Evolutionary conservation across 2,113 vertebrate genomes (phyloP), one percentile per base, ranked within the genome.

Genomic region (Indicator maculatus): DNA sequence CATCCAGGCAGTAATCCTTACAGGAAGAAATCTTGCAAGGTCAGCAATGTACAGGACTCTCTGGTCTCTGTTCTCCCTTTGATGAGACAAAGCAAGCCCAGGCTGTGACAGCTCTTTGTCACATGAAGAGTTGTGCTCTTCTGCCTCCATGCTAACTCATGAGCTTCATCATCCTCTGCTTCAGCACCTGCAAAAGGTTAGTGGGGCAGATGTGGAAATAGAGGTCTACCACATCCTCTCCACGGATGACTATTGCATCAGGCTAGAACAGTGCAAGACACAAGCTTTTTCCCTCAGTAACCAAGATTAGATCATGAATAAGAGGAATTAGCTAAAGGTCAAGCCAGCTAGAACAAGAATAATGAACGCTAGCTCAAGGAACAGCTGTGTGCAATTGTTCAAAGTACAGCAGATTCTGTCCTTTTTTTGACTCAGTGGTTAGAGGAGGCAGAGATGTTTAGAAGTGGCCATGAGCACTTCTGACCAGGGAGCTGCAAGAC

Each of bases 321-420:
- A 94, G 92, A 95, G 70, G 80, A 93, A 96, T 91, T 90, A 93
- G 83, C 86, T 90, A 93, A 97, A 97, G 95, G 93, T 94, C 95
- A 94, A 86, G 80, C 30, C 73, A 93, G 70, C 30, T 86, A 95
- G 86, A 91, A 93, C 56, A 93, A 88, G 53, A 90, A 91, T 90
- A 95, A 97, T 95, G 86, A 95, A 83, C 71, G 64, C 0, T 0
- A 47, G 88, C 83, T 95, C 69, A 94, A 90, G 83, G 73, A 95
- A 95, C 94, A 96, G 93, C 94, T 95, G 93, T 39, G 61, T 81
- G 69, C 72, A 90, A 89, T 91, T 90, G 89, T 70, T 94, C 70
- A 66, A 81, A 88, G 73, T 52, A 93, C 83, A 86, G 50, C 58
- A 93, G 71, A 91, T 91, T 90, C 82, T 86, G 80, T 92, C 36